Conservation (phyloP, 2,888 invertebrate genomes). For the Cremastobaeus sp. region DNA sequence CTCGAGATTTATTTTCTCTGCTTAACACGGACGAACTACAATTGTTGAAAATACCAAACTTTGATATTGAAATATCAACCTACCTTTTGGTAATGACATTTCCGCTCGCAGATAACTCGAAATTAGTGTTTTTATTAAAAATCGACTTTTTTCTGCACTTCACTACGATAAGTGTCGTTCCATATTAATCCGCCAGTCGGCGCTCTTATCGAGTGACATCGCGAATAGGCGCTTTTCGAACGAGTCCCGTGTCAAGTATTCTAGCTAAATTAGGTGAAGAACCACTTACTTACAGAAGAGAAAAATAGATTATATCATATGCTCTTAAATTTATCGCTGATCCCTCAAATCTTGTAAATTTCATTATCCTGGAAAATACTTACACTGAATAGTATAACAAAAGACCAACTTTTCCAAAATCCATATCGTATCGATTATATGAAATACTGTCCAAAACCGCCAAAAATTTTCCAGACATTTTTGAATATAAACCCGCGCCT, state of each 20-base stretch:
- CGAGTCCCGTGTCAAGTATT: slow-evolving; percentile 3
- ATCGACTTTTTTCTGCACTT: too few relatives aligned
- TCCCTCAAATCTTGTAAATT: not conserved
- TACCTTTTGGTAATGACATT: too few relatives aligned
- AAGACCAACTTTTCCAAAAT: not conserved
- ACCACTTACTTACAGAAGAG: not conserved
- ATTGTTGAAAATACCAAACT: too few relatives aligned
- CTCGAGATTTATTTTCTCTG: too few relatives aligned
- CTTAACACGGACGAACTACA: too few relatives aligned
- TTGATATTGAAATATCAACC: too few relatives aligned
- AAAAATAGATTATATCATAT: slow-evolving; percentile 3
- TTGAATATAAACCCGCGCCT: not conserved
- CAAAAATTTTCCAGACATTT: too few relatives aligned
- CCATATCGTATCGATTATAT: not conserved
- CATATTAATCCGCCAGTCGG: too few relatives aligned
- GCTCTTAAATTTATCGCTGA: not conserved
- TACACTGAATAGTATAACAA: not conserved
- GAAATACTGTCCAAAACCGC: slow-evolving; percentile 1
- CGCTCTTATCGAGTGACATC: too few relatives aligned
- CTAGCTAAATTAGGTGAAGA: not conserved
- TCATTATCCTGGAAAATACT: not conserved
- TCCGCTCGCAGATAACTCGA: too few relatives aligned
- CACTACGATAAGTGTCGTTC: too few relatives aligned
- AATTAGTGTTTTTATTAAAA: too few relatives aligned
- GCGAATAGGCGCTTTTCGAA: slow-evolving; percentile 1